Evolutionary conservation across 1,140 invertebrate genomes (phyloP).

Genomic region (Conus ventricosus): DNA sequence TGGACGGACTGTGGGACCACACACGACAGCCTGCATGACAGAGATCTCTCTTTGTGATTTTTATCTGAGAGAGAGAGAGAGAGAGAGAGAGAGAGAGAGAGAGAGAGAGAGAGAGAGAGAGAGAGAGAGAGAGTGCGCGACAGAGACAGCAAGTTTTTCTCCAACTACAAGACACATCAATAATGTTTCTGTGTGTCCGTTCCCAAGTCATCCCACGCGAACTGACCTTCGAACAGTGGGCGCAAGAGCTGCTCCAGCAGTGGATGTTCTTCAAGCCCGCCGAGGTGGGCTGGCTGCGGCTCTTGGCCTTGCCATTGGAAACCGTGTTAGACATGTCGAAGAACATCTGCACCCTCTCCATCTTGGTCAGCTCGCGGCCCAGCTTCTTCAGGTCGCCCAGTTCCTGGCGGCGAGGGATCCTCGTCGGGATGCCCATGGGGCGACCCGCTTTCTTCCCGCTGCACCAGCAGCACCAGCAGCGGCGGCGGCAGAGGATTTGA

Average conservation of each 20-base stretch:
- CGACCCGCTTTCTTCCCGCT: neutral
- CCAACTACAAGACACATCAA: too few species aligned
- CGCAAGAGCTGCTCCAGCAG: neutral
- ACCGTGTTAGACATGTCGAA: conserved; percentile 3
- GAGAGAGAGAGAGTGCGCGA: too few species aligned
- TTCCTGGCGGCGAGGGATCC: neutral
- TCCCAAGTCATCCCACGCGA: neutral
- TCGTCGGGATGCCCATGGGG: neutral
- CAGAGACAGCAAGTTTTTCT: too few species aligned
- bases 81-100: too few species aligned
- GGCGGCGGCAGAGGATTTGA: neutral
- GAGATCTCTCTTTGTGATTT: too few species aligned
- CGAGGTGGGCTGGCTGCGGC: neutral
- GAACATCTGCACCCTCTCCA: conserved; percentile 26
- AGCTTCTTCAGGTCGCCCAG: conserved; percentile 17
- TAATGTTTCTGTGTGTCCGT: too few species aligned
- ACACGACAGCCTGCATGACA: too few species aligned
- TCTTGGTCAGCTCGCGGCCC: conserved; percentile 28
- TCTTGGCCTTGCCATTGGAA: neutral
- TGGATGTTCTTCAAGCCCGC: neutral
- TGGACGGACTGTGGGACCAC: too few species aligned
- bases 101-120: too few species aligned
- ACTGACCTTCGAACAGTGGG: neutral
- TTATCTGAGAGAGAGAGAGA: too few species aligned
- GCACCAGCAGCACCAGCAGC: neutral